phyloP scores from a whole-genome alignment of 2,888 invertebrate genomes.

The Luffia ferchaultella region DNA sequence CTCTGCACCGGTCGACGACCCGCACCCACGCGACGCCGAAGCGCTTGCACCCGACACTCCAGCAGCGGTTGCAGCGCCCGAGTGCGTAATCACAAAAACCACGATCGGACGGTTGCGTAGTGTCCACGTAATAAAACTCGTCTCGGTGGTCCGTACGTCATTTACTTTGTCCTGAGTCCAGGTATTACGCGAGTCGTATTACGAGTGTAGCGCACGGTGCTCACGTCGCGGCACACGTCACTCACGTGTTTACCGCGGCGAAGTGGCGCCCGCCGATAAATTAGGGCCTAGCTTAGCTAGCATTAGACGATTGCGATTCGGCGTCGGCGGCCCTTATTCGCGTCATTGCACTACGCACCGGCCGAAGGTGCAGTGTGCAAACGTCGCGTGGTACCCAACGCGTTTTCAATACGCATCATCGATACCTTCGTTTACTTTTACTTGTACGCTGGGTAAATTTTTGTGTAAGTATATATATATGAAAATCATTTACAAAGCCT shows the following conservation, averaged over 20 bases:
- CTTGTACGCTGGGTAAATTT: no score
- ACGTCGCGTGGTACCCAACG: no score
- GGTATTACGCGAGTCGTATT: no score
- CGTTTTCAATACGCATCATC: no score
- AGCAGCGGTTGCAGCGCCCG: conserved; percentile 8
- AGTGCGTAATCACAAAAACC: not conserved
- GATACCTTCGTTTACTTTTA: no score
- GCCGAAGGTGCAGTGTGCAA: conserved; percentile 51
- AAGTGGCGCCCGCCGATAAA: conserved; percentile 25
- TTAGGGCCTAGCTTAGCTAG: conserved; percentile 28
- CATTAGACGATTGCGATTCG: conserved; percentile 39
- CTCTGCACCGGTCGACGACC: conserved; percentile 58
- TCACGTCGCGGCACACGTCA: conserved; percentile 5
- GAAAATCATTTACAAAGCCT: no score
- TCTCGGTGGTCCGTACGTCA: no score
- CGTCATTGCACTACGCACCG: conserved; percentile 22
- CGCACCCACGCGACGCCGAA: conserved; percentile 45
- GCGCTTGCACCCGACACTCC: conserved; percentile 46
- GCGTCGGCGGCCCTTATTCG: conserved; percentile 32
- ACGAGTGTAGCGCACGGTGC: no score
- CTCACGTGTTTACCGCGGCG: conserved; percentile 18
- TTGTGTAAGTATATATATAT: no score
- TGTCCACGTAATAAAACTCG: no score
- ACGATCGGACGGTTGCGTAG: no score
- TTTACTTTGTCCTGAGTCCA: no score